A percentile compares a stretch with the other conserved stretches of the same genome.
Conservation (phyloP, 1,140 invertebrate species). For the Orussus abietinus region DNA sequence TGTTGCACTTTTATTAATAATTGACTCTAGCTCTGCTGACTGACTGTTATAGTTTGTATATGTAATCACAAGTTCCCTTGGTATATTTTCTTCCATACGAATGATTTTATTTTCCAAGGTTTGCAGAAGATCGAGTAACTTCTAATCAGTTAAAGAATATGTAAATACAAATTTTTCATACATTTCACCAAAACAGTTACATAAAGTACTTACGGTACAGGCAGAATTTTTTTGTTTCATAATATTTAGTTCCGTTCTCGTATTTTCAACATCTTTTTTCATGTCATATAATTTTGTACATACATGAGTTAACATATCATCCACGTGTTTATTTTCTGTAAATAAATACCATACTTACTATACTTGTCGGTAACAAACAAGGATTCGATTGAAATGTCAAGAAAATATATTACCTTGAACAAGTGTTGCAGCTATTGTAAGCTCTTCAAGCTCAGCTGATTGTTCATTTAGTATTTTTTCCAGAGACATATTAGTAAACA, state of each 20-base stretch:
- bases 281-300: slow-evolving; percentile 8
- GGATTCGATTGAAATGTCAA: background rate
- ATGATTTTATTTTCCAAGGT: slow-evolving; percentile 21
- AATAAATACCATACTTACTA: slow-evolving; percentile 6
- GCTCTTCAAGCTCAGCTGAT: slow-evolving; percentile 14
- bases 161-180: slow-evolving; percentile 2
- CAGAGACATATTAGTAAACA: too few species aligned
- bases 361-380: background rate
- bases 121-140: slow-evolving; percentile 8
- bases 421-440: slow-evolving; percentile 15
- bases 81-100: slow-evolving; percentile 31
- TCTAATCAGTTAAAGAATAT: background rate
- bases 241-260: slow-evolving; percentile 19
- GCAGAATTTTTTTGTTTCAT: slow-evolving; percentile 24
- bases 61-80: slow-evolving; percentile 21
- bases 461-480: slow-evolving; percentile 16
- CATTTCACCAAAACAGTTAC: background rate
- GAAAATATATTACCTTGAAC: slow-evolving; percentile 12
- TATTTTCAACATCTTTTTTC: slow-evolving; percentile 10
- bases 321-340: slow-evolving; percentile 23
- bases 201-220: slow-evolving; percentile 21
- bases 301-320: slow-evolving; percentile 19
- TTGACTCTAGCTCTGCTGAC: background rate
- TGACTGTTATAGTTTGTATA: slow-evolving; percentile 13
- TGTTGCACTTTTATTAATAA: background rate